Conservation (phyloP, 1,140 invertebrate genomes). For the Oryzaephilus surinamensis region DNA sequence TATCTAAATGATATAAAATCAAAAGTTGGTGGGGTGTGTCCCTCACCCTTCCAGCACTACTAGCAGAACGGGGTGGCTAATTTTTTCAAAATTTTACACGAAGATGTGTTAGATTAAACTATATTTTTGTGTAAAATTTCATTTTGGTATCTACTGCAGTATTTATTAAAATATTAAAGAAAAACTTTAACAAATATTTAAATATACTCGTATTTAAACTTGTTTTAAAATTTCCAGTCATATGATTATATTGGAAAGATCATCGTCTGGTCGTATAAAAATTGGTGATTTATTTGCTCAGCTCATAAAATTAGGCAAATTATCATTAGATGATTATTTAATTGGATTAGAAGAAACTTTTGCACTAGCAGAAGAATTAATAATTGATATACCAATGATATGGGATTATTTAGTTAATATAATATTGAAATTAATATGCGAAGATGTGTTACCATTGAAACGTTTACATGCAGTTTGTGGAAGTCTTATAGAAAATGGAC, state of each 20-base stretch:
- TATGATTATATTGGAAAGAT: conserved; percentile 30
- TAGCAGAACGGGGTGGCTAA: too few relatives aligned
- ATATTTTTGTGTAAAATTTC: too few relatives aligned
- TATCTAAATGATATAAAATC: too few relatives aligned
- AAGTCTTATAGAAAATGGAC: conserved; percentile 32
- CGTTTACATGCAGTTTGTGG: conserved; percentile 37
- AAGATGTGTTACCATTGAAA: conserved; percentile 37
- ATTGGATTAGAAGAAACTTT: conserved; percentile 44
- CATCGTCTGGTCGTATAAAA: conserved; percentile 31
- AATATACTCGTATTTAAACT: background rate
- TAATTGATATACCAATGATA: conserved; percentile 66
- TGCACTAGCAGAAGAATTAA: conserved; percentile 48
- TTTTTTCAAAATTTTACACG: too few relatives aligned
- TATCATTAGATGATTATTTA: conserved; percentile 35
- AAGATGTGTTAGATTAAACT: too few relatives aligned
- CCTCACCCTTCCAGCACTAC: too few relatives aligned
- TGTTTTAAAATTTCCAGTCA: conserved; percentile 22
- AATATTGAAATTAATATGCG: conserved; percentile 40
- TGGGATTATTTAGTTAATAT: conserved; percentile 52
- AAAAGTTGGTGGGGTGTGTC: too few relatives aligned
- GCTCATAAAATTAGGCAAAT: conserved; percentile 32
- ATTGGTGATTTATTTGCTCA: conserved; percentile 34
- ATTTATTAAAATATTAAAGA: too few relatives aligned
- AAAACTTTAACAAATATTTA: background rate
- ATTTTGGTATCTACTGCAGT: too few relatives aligned